Evolutionary conservation across 2,888 invertebrate species (phyloP).

Genomic region (Camptogramma bilineatum): DNA sequence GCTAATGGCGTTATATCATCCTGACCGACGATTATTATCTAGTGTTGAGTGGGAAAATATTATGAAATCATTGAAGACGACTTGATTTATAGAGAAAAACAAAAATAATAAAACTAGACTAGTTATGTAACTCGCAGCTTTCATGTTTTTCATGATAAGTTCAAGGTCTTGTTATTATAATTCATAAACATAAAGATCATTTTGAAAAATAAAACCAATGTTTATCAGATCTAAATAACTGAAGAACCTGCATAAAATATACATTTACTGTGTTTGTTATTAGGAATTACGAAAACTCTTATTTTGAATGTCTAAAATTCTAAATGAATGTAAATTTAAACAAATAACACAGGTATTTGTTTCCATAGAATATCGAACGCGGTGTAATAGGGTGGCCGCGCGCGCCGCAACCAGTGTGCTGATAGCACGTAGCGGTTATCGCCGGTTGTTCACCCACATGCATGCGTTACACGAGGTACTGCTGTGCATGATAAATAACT

Average conservation of each 20-base stretch:
- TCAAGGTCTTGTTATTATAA: too few species aligned
- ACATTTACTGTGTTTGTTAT: too few species aligned
- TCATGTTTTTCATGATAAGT: neutral
- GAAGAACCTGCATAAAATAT: too few species aligned
- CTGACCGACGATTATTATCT: slow-evolving; percentile 17
- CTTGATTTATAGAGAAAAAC: slow-evolving; percentile 1
- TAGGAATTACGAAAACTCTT: too few species aligned
- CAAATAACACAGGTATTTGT: neutral
- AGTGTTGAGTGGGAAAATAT: slow-evolving; percentile 14
- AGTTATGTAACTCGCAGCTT: neutral
- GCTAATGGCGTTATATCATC: slow-evolving; percentile 39
- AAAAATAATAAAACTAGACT: neutral
- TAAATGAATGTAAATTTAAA: too few species aligned
- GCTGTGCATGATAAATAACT: neutral
- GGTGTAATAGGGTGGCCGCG: slow-evolving; percentile 8
- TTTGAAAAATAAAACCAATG: too few species aligned
- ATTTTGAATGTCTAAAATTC: too few species aligned
- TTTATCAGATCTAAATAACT: too few species aligned
- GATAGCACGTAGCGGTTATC: slow-evolving; percentile 52
- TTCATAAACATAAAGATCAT: too few species aligned
- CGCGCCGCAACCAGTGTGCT: slow-evolving; percentile 16
- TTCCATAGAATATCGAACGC: neutral
- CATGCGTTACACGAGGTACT: slow-evolving; percentile 39
- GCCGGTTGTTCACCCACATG: slow-evolving; percentile 54
- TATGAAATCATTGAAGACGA: slow-evolving; percentile 28